Evolutionary conservation across 2,888 invertebrate species (phyloP).

Genomic region (Scotopteryx bipunctaria): DNA sequence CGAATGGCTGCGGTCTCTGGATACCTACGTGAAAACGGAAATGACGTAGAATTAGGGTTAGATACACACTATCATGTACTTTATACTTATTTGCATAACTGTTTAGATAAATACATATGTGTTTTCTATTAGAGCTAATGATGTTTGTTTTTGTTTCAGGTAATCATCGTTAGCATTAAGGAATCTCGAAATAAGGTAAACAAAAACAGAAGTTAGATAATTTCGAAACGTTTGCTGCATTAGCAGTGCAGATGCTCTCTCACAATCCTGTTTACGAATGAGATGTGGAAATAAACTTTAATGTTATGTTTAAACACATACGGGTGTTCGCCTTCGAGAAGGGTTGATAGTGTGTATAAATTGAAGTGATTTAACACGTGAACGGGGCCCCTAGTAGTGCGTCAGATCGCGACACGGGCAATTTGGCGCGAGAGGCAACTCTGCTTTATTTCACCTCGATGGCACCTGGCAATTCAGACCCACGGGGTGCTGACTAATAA

Average conservation of each 20-base stretch:
- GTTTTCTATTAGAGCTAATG: constrained; percentile 47
- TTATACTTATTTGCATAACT: constrained; percentile 50
- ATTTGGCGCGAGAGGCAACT: constrained; percentile 70
- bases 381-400: constrained; percentile 72
- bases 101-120: constrained; percentile 36
- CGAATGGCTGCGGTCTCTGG: constrained; percentile 55
- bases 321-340: constrained; percentile 49
- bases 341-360: constrained; percentile 61
- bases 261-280: constrained; percentile 53
- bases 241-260: constrained; percentile 44
- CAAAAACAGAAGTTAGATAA: constrained; percentile 43
- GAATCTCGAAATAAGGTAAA: constrained; percentile 44
- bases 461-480: constrained; percentile 70
- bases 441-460: constrained; percentile 62
- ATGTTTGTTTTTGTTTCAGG: constrained; percentile 71
- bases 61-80: constrained; percentile 42
- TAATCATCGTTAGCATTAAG: constrained; percentile 55
- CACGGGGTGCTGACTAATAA: constrained; percentile 49
- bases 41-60: constrained; percentile 62
- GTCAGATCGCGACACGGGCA: constrained; percentile 73
- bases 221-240: constrained; percentile 40
- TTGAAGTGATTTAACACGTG: constrained; percentile 75
- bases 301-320: constrained; percentile 51
- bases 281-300: constrained; percentile 49
- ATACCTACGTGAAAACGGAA: constrained; percentile 68